Conservation (phyloP, 2,888 invertebrate species). For the Cephus runcator region DNA sequence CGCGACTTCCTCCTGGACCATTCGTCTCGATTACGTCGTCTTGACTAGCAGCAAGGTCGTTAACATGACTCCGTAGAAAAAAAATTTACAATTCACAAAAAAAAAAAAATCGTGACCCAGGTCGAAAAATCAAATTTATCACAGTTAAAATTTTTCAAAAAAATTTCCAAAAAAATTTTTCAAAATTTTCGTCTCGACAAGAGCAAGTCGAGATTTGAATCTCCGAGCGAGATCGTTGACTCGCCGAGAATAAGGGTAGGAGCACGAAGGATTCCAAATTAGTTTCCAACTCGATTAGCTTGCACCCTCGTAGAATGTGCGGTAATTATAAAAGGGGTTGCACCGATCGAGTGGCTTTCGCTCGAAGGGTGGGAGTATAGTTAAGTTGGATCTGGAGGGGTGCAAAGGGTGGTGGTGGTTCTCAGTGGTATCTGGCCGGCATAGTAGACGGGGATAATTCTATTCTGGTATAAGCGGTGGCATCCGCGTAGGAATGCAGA, state of each 20-base stretch:
- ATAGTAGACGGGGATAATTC: background rate
- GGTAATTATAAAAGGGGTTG: constrained; percentile 34
- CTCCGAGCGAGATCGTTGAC: background rate
- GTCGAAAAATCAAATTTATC: background rate
- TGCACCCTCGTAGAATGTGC: constrained; percentile 24
- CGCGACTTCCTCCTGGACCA: constrained; percentile 30
- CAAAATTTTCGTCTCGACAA: background rate
- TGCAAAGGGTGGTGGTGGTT: background rate
- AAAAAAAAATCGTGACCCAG: background rate
- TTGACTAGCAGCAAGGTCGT: constrained; percentile 29
- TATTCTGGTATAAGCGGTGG: background rate
- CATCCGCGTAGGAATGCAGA: background rate
- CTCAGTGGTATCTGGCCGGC: background rate
- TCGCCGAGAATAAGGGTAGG: background rate
- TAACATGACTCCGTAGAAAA: constrained; percentile 1
- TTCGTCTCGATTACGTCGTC: constrained; percentile 22
- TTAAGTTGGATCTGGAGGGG: background rate
- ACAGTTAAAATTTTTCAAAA: background rate
- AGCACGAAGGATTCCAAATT: background rate
- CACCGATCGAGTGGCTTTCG: constrained; percentile 18
- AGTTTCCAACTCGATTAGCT: background rate
- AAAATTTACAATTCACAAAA: background rate
- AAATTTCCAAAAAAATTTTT: rapidly evolving
- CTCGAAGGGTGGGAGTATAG: constrained; percentile 8
- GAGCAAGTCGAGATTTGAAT: background rate